Conservation (phyloP, 2,113 vertebrate genomes). For the Sylvilagus bachmani region DNA sequence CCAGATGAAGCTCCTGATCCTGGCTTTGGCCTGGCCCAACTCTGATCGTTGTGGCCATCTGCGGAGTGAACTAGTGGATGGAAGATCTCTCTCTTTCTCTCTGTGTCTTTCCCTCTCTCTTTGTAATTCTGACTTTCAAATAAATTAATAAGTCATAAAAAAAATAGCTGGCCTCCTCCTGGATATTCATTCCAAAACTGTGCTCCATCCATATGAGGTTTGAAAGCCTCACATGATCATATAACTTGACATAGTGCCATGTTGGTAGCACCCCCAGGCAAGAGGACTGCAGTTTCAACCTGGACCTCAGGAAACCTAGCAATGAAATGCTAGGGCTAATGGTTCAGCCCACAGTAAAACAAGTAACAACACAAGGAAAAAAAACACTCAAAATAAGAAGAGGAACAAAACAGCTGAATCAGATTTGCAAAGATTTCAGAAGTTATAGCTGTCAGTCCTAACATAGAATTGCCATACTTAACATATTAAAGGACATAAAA, state of each 20-base stretch:
- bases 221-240: conserved; percentile 27
- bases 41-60: too few species aligned
- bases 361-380: conserved; percentile 12
- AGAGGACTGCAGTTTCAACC: neutral
- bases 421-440: neutral
- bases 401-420: conserved; percentile 34
- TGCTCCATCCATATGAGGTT: neutral
- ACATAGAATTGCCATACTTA: neutral
- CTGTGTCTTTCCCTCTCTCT: too few species aligned
- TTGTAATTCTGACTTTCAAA: too few species aligned
- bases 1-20: too few species aligned
- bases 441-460: neutral
- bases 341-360: neutral
- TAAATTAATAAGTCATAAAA: too few species aligned
- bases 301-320: conserved; percentile 36
- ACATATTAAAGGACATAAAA: conserved; percentile 21
- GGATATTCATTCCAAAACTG: neutral
- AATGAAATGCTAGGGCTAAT: conserved; percentile 44
- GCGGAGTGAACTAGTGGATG: too few species aligned
- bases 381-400: neutral
- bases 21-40: too few species aligned
- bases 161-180: neutral
- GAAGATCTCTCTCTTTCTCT: too few species aligned
- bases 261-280: neutral
- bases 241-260: neutral